Evolutionary conservation across 2,113 vertebrate genomes (phyloP), one percentile per base, ranked within the genome.

Genomic region (Ictalurus punctatus): DNA sequence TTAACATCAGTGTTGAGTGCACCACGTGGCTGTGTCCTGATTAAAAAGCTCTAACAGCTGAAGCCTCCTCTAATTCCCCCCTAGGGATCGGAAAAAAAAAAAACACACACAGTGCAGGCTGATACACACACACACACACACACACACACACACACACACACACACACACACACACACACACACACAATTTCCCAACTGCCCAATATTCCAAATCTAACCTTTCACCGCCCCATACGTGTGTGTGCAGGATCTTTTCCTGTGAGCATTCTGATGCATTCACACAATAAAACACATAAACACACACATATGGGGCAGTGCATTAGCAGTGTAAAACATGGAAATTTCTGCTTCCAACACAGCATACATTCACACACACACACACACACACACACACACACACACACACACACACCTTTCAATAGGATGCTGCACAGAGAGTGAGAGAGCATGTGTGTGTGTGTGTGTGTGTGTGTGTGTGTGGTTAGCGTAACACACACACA

Each of bases 21-120:
- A 86, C 61, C 71, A 86, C 54, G 34, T 61, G 69, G 21, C 73
- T 27, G 54, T 78, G 73, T 44, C 56, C 73, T 78, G 73, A 86
- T 78, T 78, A 78, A 65, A 80, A 65, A 23, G 17, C 74, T 61
- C 74, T 1, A 79, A 79, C 56, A 87, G 73, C 58, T 79, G 73
- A 63, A 86, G 74, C 58, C 27, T 4, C 73, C 48, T 65, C 21
- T 83, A 87, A 79, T 78, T 58, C 9, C 59, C 54, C 25, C 17
- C 1, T 17, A 44, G 71, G 71, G 56, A 61, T 0, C 17, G 19
- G 12, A 23, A 59, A 34, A 59, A n/a, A 59, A 61, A 34, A 34
- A 34, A 34, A 34, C 34, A 34, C n/a, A 74, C 30, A 37, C 6
- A 78, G 56, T 12, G 19, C 79, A 81, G 56, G 54, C 71, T 78